A percentile compares a stretch with the other conserved stretches of the same genome.
phyloP scores from a whole-genome alignment of 1,140 invertebrate species.

The Adoxophyes honmai region DNA sequence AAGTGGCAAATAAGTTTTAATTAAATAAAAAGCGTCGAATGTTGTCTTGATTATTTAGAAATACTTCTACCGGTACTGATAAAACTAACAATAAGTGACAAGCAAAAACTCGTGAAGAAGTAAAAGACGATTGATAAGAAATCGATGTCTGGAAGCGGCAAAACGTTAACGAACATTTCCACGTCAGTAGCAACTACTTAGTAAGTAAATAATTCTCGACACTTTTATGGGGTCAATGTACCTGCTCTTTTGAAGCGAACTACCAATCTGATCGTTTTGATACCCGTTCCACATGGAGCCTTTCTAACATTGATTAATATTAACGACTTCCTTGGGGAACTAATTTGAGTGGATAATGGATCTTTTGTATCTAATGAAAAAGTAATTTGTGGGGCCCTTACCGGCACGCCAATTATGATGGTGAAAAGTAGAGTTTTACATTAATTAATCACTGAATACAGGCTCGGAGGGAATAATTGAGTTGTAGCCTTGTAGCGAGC shows the following conservation, averaged over 20 bases:
- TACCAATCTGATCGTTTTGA: constrained; percentile 10
- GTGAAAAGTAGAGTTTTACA: constrained; percentile 38
- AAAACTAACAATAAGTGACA: too few species aligned
- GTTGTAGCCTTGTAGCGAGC: neutral
- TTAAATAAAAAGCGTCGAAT: too few species aligned
- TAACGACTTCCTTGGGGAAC: constrained; percentile 50
- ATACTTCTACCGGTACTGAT: too few species aligned
- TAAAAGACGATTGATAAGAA: too few species aligned
- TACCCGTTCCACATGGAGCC: constrained; percentile 17
- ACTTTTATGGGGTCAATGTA: neutral
- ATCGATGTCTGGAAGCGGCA: too few species aligned
- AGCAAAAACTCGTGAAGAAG: too few species aligned
- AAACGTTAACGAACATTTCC: too few species aligned
- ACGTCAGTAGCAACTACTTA: too few species aligned
- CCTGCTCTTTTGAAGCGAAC: neutral
- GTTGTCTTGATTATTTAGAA: too few species aligned
- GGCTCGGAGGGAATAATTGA: constrained; percentile 10
- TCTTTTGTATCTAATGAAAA: constrained; percentile 58
- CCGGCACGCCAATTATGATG: constrained; percentile 42
- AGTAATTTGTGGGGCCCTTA: constrained; percentile 48
- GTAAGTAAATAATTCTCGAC: neutral
- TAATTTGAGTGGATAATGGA: constrained; percentile 62
- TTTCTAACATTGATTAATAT: constrained; percentile 50
- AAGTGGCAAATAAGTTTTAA: too few species aligned
- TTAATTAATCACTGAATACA: constrained; percentile 50